Conservation (phyloP, 2,797 vertebrate genomes). For the Acanthurus leucopareius region DNA sequence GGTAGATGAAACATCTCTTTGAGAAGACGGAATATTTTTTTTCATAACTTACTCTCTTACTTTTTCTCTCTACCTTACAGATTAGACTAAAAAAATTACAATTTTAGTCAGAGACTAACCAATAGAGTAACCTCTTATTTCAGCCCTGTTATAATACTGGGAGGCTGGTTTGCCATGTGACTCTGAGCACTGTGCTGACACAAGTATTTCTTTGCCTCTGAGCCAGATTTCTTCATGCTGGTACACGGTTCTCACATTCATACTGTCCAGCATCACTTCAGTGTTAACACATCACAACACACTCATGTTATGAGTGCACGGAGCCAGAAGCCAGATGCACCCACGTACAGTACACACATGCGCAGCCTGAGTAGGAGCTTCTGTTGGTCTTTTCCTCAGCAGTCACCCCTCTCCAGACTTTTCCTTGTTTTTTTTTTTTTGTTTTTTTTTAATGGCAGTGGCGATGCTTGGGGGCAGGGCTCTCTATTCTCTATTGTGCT, state of each 20-base stretch:
- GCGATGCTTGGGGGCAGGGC: conserved; percentile 10
- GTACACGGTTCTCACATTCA: conserved; percentile 55
- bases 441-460: conserved; percentile 2
- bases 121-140: not conserved
- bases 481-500: conserved; percentile 49
- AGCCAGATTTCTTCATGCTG: conserved; percentile 49
- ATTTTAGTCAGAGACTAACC: no score
- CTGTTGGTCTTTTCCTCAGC: conserved; percentile 42
- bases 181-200: conserved; percentile 30
- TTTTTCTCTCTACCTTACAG: no score
- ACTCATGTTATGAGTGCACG: conserved; percentile 28
- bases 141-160: not conserved
- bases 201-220: conserved; percentile 30
- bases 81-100: no score
- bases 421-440: not conserved
- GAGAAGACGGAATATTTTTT: not conserved
- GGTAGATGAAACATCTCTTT: not conserved
- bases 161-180: conserved; percentile 14
- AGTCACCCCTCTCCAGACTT: conserved; percentile 37
- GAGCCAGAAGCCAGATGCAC: conserved; percentile 29
- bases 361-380: conserved; percentile 32
- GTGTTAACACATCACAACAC: conserved; percentile 43
- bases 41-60: not conserved
- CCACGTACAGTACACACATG: conserved; percentile 21
- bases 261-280: conserved; percentile 47